Base-by-base conservation (phyloP, 37 sponge, comb jelly and placozoan species). In the Halisarca cf. caerulea region DNA sequence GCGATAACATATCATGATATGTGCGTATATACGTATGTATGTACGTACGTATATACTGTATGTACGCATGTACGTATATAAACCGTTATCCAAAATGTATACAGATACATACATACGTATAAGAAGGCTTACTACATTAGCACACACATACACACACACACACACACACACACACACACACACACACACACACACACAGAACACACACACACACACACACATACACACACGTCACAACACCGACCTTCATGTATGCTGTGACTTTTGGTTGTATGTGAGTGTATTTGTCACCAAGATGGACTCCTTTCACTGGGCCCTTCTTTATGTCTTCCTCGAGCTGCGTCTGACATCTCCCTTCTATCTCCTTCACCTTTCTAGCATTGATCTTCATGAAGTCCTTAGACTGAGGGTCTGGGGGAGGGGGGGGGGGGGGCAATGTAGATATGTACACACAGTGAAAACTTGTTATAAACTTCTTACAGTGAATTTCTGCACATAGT, bases 251-350 rank as follows among this genome's bases (percentile, higher is more conserved):
- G 54, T 73, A 28, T 30, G 77, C 58, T 5, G 84, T 82, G 38
- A 91, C 88, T 39, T 91, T 91, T 39, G 92, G 43, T 38, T 84
- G 66, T 8, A 91, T 59, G 62, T 91, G 88, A n/a, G 17, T 20
- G 55, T 88, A 91, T 68, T 91, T 91, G 66, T 81, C 87, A 18
- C 78, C 38, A 66, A 53, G 6, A 25, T 58, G 71, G 44, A 84
- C 37, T 57, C 72, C 84, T 38, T 68, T 83, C 40, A 75, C 72
- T 27, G 90, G 54, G 28, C 14, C 32, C 37, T 45, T 32, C 80
- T 90, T 83, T 39, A 73, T 78, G 17, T 74, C 44, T 37, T 36
- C 45, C 44, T 74, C 25, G 2, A 15, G 45, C 30, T 86, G 82
- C 15, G 38, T 55, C 34, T 38, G 37, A 23, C 66, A n/a, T 61